Percentiles rank a stretch among this genome's conserved stretches.
Conservation (phyloP, 2,797 vertebrate species). For the Alcedo atthis region DNA sequence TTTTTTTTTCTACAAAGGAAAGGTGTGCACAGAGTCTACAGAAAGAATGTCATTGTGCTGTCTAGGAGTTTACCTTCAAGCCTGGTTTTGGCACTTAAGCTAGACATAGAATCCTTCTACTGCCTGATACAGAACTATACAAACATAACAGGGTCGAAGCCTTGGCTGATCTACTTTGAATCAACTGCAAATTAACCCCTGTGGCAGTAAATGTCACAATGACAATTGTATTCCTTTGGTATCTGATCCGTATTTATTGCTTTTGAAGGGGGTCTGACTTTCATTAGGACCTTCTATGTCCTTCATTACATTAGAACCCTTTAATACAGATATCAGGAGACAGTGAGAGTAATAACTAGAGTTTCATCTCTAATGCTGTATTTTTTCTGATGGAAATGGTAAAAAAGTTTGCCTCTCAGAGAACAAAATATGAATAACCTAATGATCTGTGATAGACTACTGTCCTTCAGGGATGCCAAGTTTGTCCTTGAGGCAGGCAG, state of each 20-base stretch:
- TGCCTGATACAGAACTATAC: background rate
- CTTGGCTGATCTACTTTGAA: background rate
- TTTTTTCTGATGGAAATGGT: background rate
- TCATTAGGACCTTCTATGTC: background rate
- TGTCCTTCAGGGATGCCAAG: background rate
- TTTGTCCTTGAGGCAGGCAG: background rate
- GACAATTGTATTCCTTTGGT: constrained; percentile 24
- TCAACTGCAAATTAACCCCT: background rate
- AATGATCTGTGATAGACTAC: background rate
- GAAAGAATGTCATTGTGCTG: background rate
- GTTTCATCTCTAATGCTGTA: background rate
- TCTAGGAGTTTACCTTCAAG: background rate
- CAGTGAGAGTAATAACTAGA: background rate
- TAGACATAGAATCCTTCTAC: background rate
- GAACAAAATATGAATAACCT: background rate
- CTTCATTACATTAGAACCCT: background rate
- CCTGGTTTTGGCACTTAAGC: background rate
- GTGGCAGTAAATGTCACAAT: background rate
- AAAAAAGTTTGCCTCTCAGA: background rate
- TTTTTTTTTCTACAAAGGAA: background rate
- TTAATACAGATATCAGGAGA: background rate
- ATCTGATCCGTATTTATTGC: background rate
- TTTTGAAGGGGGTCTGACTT: background rate
- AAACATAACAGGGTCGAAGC: accelerated
- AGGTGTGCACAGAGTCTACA: background rate